Evolutionary conservation across 2,797 vertebrate species (phyloP).

Genomic region (Dendrocincla tyrannina): DNA sequence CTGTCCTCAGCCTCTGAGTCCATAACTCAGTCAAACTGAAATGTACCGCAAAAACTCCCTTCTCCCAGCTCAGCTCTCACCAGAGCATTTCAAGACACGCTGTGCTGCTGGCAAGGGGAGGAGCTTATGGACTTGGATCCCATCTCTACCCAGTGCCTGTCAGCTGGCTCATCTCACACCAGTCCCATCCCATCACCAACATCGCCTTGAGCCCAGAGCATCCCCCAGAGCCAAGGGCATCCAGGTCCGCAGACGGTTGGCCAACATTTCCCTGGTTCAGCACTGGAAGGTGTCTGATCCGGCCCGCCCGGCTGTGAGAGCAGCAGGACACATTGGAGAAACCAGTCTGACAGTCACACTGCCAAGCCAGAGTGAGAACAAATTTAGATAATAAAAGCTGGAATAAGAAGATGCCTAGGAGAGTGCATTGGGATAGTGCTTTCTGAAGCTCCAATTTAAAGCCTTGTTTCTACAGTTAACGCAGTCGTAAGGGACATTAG

Average conservation of each 20-base stretch:
- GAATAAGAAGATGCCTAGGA: constrained; percentile 64
- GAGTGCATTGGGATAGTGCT: constrained; percentile 13
- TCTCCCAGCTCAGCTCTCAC: background rate
- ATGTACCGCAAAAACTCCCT: background rate
- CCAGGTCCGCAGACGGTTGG: accelerated
- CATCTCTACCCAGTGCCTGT: accelerated
- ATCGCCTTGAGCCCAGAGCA: accelerated
- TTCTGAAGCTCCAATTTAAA: constrained; percentile 59
- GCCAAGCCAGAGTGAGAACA: constrained; percentile 52
- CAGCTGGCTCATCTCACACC: background rate
- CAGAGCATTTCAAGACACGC: background rate
- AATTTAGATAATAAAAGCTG: constrained; percentile 73
- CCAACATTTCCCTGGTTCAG: background rate
- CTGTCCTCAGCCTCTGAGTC: background rate
- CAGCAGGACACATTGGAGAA: background rate
- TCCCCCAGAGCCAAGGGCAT: background rate
- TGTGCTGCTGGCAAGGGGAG: background rate
- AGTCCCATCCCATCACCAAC: accelerated
- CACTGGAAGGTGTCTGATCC: background rate
- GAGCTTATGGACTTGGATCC: background rate
- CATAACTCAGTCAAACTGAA: background rate
- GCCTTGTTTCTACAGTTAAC: constrained; percentile 64
- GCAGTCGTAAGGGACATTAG: constrained; percentile 67
- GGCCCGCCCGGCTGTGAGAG: background rate
- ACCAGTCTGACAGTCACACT: background rate